phyloP scores from a whole-genome alignment of 1,140 invertebrate genomes.

The Macrobrachium rosenbergii region DNA sequence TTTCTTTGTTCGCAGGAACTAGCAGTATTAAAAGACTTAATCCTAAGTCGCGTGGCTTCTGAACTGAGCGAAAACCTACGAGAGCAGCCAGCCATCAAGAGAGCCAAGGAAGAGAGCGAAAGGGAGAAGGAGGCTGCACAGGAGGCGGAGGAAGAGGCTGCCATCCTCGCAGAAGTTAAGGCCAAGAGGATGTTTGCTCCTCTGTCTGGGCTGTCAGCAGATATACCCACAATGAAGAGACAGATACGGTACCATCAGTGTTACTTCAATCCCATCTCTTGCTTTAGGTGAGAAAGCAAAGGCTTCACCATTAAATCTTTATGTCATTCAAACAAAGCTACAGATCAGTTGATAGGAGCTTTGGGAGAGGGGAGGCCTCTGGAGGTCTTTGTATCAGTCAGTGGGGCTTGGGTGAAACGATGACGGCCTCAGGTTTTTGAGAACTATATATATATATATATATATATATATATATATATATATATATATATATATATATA shows the following conservation, averaged over 20 bases:
- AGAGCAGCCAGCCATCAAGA: neutral
- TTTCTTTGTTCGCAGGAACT: neutral
- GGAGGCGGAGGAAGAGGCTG: constrained; percentile 19
- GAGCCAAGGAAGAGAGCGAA: neutral
- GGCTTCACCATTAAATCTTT: too few relatives aligned
- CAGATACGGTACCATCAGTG: constrained; percentile 70
- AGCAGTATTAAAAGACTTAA: neutral
- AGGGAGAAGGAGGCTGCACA: neutral
- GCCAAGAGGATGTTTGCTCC: constrained; percentile 62
- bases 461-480: too few relatives aligned
- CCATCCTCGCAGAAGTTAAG: constrained; percentile 14
- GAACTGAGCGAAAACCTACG: neutral
- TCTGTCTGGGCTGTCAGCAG: constrained; percentile 46
- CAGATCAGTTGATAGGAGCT: too few relatives aligned
- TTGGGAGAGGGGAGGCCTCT: too few relatives aligned
- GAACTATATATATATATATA: too few relatives aligned
- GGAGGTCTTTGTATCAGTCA: too few relatives aligned
- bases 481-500: too few relatives aligned
- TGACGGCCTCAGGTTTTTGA: too few relatives aligned
- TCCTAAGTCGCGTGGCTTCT: neutral
- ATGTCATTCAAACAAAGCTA: too few relatives aligned
- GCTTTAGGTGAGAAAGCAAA: constrained; percentile 66
- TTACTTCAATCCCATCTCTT: constrained; percentile 70
- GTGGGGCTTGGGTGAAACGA: too few relatives aligned
- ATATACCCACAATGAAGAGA: constrained; percentile 67